Evolutionary conservation across 2,113 vertebrate species (phyloP).

Genomic region (Pavo muticus): DNA sequence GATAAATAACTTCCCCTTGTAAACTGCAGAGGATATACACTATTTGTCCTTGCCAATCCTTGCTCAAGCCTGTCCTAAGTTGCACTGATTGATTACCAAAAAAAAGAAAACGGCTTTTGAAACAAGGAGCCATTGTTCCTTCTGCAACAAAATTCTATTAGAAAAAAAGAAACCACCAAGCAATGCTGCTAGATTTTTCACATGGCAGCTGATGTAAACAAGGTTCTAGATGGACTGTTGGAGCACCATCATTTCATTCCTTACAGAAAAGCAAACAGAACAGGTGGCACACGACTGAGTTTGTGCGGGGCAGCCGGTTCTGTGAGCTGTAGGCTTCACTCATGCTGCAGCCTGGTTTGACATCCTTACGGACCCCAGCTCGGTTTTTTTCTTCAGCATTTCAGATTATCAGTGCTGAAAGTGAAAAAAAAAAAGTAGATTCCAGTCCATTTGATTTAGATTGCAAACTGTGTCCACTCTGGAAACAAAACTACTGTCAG

Average conservation of each 20-base stretch:
- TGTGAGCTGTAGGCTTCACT: not conserved
- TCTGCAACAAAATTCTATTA: not conserved
- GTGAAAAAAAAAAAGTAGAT: not conserved
- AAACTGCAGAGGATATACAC: not conserved
- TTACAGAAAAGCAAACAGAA: not conserved
- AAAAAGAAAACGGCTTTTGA: not conserved
- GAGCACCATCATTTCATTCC: not conserved
- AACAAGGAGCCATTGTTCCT: not conserved
- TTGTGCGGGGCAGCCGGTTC: not conserved
- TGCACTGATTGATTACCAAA: accelerated
- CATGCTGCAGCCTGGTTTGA: not conserved
- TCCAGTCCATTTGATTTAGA: accelerated
- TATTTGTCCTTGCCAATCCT: accelerated
- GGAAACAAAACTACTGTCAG: not conserved
- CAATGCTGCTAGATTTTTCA: accelerated
- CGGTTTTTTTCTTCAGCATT: not conserved
- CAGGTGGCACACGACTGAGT: accelerated
- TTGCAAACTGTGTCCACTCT: too few relatives aligned
- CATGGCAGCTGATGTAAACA: accelerated
- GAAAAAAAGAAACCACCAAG: not conserved
- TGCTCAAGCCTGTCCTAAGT: not conserved
- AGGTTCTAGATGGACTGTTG: not conserved
- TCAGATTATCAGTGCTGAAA: not conserved
- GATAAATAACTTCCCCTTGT: not conserved
- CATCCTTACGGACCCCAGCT: not conserved